Percentiles rank a stretch among this genome's conserved stretches.
phyloP scores from a whole-genome alignment of 2,797 vertebrate genomes.

The Thamnophis elegans region DNA sequence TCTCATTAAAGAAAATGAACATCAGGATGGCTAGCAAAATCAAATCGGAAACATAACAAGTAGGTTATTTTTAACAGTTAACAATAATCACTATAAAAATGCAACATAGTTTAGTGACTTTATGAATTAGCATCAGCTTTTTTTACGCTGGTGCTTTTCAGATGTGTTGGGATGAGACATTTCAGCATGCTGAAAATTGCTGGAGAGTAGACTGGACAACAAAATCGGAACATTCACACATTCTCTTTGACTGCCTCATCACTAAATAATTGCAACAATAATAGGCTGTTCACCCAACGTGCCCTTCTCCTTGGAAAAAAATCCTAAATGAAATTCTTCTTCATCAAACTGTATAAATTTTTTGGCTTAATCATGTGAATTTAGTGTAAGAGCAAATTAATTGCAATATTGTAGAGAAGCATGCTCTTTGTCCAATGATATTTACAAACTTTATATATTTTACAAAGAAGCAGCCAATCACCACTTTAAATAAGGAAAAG shows the following conservation, averaged over 20 bases:
- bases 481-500: neutral
- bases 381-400: neutral
- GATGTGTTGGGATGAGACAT: neutral
- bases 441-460: neutral
- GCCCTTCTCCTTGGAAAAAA: neutral
- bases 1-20: neutral
- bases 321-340: neutral
- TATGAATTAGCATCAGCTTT: neutral
- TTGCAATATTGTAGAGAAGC: neutral
- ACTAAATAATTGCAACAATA: neutral
- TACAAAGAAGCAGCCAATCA: neutral
- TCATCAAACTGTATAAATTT: neutral
- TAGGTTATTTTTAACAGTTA: neutral
- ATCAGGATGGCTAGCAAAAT: neutral
- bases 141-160: neutral
- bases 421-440: neutral
- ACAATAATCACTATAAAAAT: neutral
- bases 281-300: neutral
- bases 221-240: neutral
- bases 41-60: neutral
- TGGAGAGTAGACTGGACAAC: neutral
- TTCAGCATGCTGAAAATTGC: neutral
- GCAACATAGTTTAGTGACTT: neutral
- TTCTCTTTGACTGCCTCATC: neutral
- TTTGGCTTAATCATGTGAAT: neutral